Evolutionary conservation across 2,797 vertebrate species (phyloP).

Genomic region (Pterois miles): DNA sequence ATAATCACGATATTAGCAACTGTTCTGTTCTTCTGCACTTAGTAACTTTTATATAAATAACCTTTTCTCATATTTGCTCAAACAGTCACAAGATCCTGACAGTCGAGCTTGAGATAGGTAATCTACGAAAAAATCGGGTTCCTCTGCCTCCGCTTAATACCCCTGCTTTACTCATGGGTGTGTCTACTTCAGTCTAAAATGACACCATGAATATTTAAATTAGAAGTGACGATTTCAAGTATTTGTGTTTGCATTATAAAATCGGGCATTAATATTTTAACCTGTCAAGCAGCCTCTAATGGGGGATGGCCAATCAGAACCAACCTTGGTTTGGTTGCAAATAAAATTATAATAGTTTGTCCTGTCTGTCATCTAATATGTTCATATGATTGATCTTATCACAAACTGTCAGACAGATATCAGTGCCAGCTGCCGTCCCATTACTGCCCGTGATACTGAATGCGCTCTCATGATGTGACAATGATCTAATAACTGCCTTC

Average conservation of each 20-base stretch:
- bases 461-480: background rate
- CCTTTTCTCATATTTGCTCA: background rate
- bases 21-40: background rate
- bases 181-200: background rate
- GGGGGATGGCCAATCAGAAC: background rate
- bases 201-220: background rate
- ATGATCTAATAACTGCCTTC: constrained; percentile 7
- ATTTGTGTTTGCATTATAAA: constrained; percentile 6
- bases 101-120: background rate
- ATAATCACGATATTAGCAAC: background rate
- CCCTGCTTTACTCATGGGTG: background rate
- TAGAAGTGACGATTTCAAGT: background rate
- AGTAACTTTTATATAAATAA: background rate
- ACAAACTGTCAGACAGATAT: constrained; percentile 15
- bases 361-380: constrained; percentile 19
- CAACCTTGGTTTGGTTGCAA: background rate
- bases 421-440: constrained; percentile 12
- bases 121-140: background rate
- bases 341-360: background rate
- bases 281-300: background rate
- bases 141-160: background rate
- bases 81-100: background rate
- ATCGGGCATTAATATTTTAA: background rate
- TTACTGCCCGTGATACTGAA: constrained; percentile 8
- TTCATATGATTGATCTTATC: constrained; percentile 26